Evolutionary conservation across 2,797 vertebrate genomes (phyloP), one percentile per base, ranked within the genome.

Genomic region (Columba guinea): DNA sequence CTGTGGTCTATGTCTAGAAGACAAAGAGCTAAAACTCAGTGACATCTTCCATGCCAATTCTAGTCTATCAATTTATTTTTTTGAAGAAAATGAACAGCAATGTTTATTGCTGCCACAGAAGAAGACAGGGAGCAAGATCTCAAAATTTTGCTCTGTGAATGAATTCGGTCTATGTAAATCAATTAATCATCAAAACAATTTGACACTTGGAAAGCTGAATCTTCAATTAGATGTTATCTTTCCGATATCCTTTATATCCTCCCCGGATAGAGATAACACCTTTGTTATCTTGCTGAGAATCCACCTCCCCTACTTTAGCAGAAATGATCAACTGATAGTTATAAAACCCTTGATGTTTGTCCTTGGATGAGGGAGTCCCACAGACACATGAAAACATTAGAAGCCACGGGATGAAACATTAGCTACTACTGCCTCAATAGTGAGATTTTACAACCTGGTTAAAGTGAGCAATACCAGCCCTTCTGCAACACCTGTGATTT

Each of bases 301-400:
- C 98, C 98, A 98, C 97, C 97, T 97, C 96, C 97, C 93, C 97
- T 98, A 98, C 98, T 98, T 98, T 98, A 98, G 98, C 97, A 98
- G 96, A 98, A 98, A 98, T 98, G 98, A 98, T 98, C 98, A 98
- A 98, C 97, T 98, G 98, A 98, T 98, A 98, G 98, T 98, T 98
- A 96, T 97, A 97, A 97, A 98, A 97, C 96, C 97, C 98, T 97
- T 96, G 95, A 97, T 97, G 97, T 97, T 97, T 98, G 98, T 97
- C 98, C 98, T 99, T 99, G 98, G 97, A 95, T 96, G 81, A 94
- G 95, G 96, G 91, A 97, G 94, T 81, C 93, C 93, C 96, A 94
- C 59, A 75, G 95, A 96, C 93, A 87, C 96, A 93, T 69, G 90
- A 95, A 97, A 96, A 87, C 93, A 92, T 95, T 97, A 91, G 93